Evolutionary conservation across 2,797 vertebrate species (phyloP).

Genomic region (Diceros bicornis): DNA sequence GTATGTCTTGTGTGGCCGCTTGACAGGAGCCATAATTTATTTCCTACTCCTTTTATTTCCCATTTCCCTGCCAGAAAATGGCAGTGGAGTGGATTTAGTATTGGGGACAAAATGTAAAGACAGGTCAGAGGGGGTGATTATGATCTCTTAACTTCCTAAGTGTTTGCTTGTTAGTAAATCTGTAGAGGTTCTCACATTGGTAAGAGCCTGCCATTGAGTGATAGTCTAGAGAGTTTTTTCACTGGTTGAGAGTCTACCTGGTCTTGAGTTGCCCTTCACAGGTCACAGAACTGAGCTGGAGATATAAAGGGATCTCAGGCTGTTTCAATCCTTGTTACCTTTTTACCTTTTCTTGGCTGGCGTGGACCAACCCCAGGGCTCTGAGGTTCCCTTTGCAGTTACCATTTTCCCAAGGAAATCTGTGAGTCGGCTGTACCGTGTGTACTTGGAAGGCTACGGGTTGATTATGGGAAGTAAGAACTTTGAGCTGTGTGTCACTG

Average conservation of each 20-base stretch:
- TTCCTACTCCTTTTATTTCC: conserved; percentile 41
- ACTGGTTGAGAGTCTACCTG: neutral
- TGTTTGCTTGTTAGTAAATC: neutral
- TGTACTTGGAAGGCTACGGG: neutral
- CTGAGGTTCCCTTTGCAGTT: neutral
- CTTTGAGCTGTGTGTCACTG: neutral
- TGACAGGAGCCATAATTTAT: conserved; percentile 56
- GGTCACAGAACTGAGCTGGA: neutral
- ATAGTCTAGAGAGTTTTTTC: neutral
- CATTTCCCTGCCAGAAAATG: neutral
- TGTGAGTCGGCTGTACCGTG: neutral
- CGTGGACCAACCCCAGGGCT: neutral
- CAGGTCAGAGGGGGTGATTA: neutral
- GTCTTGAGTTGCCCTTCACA: neutral
- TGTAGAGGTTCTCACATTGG: neutral
- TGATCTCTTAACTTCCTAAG: neutral
- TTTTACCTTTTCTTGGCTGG: neutral
- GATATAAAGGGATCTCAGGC: neutral
- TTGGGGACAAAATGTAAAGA: neutral
- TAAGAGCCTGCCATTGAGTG: neutral
- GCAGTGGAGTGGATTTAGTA: neutral
- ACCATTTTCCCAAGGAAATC: neutral
- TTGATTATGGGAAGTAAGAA: neutral
- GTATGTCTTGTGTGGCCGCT: neutral
- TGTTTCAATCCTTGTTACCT: neutral